Evolutionary conservation across 2,113 vertebrate species (phyloP).

Genomic region (Notarius quadriscutis): DNA sequence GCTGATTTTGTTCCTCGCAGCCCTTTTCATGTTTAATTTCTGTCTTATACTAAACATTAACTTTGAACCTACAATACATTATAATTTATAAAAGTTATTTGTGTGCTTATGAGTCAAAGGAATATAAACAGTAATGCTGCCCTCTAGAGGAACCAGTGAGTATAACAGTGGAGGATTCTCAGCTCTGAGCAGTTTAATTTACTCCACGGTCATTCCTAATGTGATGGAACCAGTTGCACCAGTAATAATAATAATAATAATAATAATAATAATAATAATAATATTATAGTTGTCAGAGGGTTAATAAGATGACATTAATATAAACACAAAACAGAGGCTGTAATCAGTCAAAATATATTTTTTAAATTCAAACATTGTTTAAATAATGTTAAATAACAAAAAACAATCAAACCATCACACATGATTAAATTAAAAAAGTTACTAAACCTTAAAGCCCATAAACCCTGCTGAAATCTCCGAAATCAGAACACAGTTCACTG

Average conservation of each 20-base stretch:
- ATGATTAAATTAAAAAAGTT: slow-evolving; percentile 6
- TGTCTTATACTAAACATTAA: neutral
- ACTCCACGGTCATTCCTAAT: neutral
- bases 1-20: neutral
- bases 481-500: neutral
- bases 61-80: neutral
- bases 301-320: neutral
- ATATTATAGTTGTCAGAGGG: neutral
- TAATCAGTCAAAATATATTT: slow-evolving; percentile 56
- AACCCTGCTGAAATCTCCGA: slow-evolving; percentile 9
- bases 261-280: neutral
- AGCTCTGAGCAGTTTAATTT: neutral
- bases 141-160: neutral
- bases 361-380: slow-evolving; percentile 47
- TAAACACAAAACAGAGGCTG: neutral
- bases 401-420: slow-evolving; percentile 31
- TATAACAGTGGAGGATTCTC: neutral
- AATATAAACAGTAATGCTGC: neutral
- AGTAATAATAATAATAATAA: neutral
- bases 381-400: slow-evolving; percentile 56
- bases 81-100: too few species aligned
- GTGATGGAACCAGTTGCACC: neutral
- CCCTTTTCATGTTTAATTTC: neutral
- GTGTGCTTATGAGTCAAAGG: neutral
- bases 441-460: slow-evolving; percentile 33